Evolutionary conservation across 2,888 invertebrate genomes (phyloP), one percentile per base, ranked within the genome.

Genomic region (Antitype chi): DNA sequence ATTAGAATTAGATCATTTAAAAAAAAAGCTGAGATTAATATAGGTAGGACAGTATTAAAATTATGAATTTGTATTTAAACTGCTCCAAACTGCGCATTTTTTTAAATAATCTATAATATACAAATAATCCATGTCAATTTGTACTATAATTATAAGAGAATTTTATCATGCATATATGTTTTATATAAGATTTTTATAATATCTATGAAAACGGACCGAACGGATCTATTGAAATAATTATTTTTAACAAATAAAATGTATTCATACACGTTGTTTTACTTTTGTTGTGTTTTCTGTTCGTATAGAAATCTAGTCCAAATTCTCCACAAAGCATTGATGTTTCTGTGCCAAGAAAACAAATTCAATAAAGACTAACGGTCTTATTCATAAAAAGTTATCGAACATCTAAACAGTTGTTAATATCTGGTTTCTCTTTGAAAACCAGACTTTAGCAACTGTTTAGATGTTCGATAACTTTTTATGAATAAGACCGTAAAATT

Each of bases 131-230:
- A 79, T 66, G 83, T 86, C 83, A 84, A 84, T 86, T 83, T 86
- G 3, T 80, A 80, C 23, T 84, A 59, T 43, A 60, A 43, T 32
- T 47, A 3, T 74, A 70, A 67, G 70, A 84, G 32, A 74, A n/a
- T 79, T 87, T 55, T 78, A 72, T 80, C 49, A 71, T 71, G 77
- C 71, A 82, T 82, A 82, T 85, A 71, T 77, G 63, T 82, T 88
- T 86, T 77, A 8, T 77, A 53, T 72, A 73, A 52, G 52, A 75
- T 69, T 70, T 81, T 80, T 67, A 70, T 71, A 68, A 47, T 68
- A 69, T 1, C n/a, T n/a, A 38, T n/a, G 25, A 25, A 55, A 63
- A 47, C 7, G 13, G 38, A 20, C 23, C 28, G 5, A 43, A 74
- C 11, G 52, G 32, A 20, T 23, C 28, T 17, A 85, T 53, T 32